Percentiles rank a stretch among this genome's conserved stretches.
These are phyloP conservation scores for Euthynnus affinis DNA, from an alignment of 2,797 vertebrate genomes.

Conservation along the genomic window DNA sequence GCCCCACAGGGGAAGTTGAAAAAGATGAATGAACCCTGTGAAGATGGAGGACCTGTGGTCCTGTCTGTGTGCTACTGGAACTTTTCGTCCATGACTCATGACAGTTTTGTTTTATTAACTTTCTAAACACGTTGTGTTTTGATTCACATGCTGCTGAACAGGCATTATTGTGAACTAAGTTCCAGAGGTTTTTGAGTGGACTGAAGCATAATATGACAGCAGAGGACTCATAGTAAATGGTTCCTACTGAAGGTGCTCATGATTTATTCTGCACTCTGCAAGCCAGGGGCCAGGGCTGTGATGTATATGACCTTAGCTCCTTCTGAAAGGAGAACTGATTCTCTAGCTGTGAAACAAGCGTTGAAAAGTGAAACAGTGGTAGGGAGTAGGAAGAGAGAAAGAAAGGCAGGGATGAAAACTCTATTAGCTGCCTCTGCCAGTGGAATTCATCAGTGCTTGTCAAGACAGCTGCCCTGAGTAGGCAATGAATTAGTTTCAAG, in stretches of 20 bases:
- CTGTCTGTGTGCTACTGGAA: slow-evolving; percentile 43
- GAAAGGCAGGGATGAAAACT: slow-evolving; percentile 70
- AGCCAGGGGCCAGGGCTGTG: slow-evolving; percentile 67
- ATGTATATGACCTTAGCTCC: slow-evolving; percentile 76
- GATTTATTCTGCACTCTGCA: slow-evolving; percentile 71
- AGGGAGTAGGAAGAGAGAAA: slow-evolving; percentile 57
- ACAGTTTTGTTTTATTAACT: slow-evolving; percentile 52
- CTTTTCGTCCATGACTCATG: slow-evolving; percentile 37
- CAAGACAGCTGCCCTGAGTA: slow-evolving; percentile 80
- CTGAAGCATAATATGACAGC: slow-evolving; percentile 64
- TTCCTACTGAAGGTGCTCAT: slow-evolving; percentile 59
- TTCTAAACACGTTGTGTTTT: slow-evolving; percentile 47
- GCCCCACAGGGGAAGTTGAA: slow-evolving; percentile 29
- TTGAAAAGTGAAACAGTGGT: slow-evolving; percentile 74
- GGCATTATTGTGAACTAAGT: slow-evolving; percentile 59
- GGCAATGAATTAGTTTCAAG: slow-evolving; percentile 84
- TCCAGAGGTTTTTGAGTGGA: slow-evolving; percentile 53
- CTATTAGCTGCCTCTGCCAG: slow-evolving; percentile 77
- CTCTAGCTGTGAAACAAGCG: slow-evolving; percentile 70
- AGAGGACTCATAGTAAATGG: slow-evolving; percentile 62
- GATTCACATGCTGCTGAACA: slow-evolving; percentile 59
- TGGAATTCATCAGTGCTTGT: slow-evolving; percentile 84
- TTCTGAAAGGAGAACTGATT: slow-evolving; percentile 70
- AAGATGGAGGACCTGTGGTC: slow-evolving; percentile 56
- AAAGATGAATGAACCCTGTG: slow-evolving; percentile 42